Evolutionary conservation across 2,888 invertebrate genomes (phyloP).

Genomic region (Mesoligia furuncula): DNA sequence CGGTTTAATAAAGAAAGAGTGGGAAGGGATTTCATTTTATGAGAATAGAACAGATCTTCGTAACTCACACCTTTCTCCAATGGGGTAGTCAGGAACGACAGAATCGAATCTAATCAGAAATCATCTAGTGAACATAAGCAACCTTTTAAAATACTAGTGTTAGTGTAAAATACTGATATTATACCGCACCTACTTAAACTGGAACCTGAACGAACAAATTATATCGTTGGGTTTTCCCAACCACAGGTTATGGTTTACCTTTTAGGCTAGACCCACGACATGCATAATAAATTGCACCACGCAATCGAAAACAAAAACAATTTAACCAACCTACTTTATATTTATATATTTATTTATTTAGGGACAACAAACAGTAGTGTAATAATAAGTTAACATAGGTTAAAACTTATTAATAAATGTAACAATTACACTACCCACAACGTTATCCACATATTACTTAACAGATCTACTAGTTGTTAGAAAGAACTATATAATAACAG

Average conservation of each 20-base stretch:
- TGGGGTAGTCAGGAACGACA: too few relatives aligned
- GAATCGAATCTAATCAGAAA: background rate
- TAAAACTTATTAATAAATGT: too few relatives aligned
- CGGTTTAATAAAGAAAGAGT: background rate
- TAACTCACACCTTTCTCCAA: background rate
- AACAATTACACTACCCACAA: too few relatives aligned
- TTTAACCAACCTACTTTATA: constrained; percentile 39
- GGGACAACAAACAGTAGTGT: too few relatives aligned
- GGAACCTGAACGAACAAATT: background rate
- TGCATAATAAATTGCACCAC: constrained; percentile 33
- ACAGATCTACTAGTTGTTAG: too few relatives aligned
- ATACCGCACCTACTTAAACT: background rate
- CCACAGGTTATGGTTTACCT: constrained; percentile 7
- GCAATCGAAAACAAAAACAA: constrained; percentile 24
- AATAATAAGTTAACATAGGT: too few relatives aligned
- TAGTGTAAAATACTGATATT: background rate
- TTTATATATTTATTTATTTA: too few relatives aligned
- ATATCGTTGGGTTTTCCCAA: constrained; percentile 26
- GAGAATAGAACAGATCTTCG: background rate
- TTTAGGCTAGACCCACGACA: background rate
- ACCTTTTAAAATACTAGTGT: background rate
- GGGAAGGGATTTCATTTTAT: background rate
- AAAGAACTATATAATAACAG: too few relatives aligned
- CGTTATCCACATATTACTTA: too few relatives aligned
- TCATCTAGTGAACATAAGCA: background rate